Base-by-base conservation (phyloP, 2,113 vertebrate species). In the Apteryx mantelli region DNA sequence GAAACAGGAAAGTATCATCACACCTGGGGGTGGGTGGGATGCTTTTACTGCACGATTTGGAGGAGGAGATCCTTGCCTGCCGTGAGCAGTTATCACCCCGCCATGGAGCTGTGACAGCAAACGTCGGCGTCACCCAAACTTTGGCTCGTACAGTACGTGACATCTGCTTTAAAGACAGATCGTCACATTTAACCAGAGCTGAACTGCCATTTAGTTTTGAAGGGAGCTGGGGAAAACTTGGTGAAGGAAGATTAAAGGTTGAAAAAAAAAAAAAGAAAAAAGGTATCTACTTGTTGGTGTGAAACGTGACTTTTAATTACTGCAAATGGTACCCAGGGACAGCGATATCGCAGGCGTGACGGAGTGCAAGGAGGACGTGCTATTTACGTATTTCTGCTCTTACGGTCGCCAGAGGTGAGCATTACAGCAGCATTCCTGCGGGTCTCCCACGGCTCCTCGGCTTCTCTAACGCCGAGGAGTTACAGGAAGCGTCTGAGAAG, bases 1-100 rank as follows among this genome's bases (percentile, higher is more conserved):
- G 38, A 44, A 80, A 81, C 0, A 26, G 36, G 28, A 46, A 13
- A 76, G 30, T 1, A 1, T 0, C 2, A 2, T 0, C 2, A 2
- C 14, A 3, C 2, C 26, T 52, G 50, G 1, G 4, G 58, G 64
- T 1, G 13, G 13, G 30, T 5, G 5, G 58, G 17, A 52, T 5
- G 1, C 1, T 46, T 64, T 48, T 16, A 32, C 32, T 30, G 58
- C n/a, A 69, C 34, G 30, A 34, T 53, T 80, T 38, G 52, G 55
- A 50, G 61, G 52, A 13, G 42, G 25, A 55, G 68, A 70, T 38
- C 60, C 40, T 8, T 46, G 77, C 71, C 7, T 46, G 77, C 71
- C 73, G 56, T 61, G 48, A 88, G 60, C 1, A 5, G 30, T 24
- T 55, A 76, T 10, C 13, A 32, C 8, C 30, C 18, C 8, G n/a